phyloP scores from a whole-genome alignment of 2,888 invertebrate species.

The Elegia similella region DNA sequence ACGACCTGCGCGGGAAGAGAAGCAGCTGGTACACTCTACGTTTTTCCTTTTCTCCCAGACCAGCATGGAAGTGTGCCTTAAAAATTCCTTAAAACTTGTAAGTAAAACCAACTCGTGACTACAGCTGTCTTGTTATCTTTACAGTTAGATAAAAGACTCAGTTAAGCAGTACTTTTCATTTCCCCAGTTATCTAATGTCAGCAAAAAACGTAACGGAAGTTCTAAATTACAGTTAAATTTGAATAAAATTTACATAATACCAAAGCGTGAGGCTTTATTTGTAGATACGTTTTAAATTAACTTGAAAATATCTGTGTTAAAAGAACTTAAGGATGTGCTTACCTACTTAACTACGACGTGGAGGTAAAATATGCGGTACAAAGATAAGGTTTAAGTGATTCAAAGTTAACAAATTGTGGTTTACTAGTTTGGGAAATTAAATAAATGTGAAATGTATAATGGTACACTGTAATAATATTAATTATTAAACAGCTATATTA shows the following conservation, averaged over 20 bases:
- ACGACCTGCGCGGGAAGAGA: too few species aligned
- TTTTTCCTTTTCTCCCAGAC: too few species aligned
- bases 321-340: conserved; percentile 24
- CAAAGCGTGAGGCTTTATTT: conserved; percentile 19
- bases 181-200: conserved; percentile 18
- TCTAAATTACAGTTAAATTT: conserved; percentile 20
- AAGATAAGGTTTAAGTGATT: background rate
- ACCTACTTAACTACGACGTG: background rate
- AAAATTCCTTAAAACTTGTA: too few species aligned
- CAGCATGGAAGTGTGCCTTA: too few species aligned
- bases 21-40: too few species aligned
- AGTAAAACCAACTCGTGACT: conserved; percentile 12
- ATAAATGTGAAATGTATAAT: too few species aligned
- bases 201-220: conserved; percentile 19
- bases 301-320: conserved; percentile 15
- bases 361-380: background rate
- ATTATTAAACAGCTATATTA: too few species aligned
- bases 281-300: conserved; percentile 17
- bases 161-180: conserved; percentile 16
- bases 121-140: conserved; percentile 8
- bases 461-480: too few species aligned
- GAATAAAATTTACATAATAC: conserved; percentile 21
- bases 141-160: conserved; percentile 15
- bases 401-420: too few species aligned
- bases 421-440: too few species aligned